A percentile compares a stretch with the other conserved stretches of the same genome.
phyloP scores from a whole-genome alignment of 2,113 vertebrate genomes.

The Rhynchopsitta pachyrhyncha region DNA sequence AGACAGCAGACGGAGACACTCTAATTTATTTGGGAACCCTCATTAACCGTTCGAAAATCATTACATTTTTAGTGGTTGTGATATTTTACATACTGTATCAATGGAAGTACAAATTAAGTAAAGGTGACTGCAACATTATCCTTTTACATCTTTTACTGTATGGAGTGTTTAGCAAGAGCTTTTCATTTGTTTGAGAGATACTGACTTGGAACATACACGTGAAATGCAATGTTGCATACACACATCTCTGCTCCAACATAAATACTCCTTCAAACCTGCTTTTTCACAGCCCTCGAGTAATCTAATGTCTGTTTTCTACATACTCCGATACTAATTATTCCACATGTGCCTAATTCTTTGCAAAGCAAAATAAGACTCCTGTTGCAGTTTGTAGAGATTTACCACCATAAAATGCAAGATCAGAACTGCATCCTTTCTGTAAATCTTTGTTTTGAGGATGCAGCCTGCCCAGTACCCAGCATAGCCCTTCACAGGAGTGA shows the following conservation, averaged over 20 bases:
- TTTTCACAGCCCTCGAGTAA: background rate
- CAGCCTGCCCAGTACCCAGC: background rate
- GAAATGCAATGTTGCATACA: background rate
- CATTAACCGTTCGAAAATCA: constrained; percentile 55
- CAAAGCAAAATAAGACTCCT: background rate
- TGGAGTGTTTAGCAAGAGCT: background rate
- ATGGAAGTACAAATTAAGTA: background rate
- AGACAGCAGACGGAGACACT: constrained; percentile 63
- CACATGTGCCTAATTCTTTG: background rate
- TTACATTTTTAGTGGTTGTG: constrained; percentile 51
- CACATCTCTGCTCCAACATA: background rate
- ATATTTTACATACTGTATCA: background rate
- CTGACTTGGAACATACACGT: background rate
- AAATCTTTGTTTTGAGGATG: background rate
- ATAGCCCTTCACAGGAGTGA: background rate
- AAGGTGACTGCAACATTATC: constrained; percentile 35
- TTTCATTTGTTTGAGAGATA: constrained; percentile 17
- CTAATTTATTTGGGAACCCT: constrained; percentile 63
- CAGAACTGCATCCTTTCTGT: background rate
- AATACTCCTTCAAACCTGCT: fast-evolving
- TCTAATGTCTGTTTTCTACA: background rate
- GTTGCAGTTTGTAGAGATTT: background rate
- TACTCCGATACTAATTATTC: background rate
- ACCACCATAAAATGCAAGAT: background rate
- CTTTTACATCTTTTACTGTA: constrained; percentile 22